Base-by-base conservation (phyloP, 1,140 invertebrate species). In the Rhynchophorus ferrugineus region DNA sequence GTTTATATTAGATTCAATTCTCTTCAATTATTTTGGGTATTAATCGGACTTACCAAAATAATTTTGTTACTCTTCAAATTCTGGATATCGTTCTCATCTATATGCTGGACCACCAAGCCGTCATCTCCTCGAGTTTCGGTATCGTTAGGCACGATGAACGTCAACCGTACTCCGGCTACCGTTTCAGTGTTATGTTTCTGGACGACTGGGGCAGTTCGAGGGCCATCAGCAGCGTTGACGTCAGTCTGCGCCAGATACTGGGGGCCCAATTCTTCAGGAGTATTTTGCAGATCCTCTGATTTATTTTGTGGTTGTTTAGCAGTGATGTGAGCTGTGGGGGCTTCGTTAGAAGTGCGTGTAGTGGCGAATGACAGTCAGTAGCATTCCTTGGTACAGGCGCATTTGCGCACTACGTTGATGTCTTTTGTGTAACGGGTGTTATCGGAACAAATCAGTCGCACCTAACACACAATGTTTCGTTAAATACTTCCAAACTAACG, bases 381-480 rank as follows among this genome's bases (percentile, higher is more conserved):
- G 75, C 87, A 90, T 75, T 89, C 89, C 69, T 87, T 85, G 54
- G 83, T 82, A 73, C 87, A 90, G 48, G 85, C 84, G 70, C 87
- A 98, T 72, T 95, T 96, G 64, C 93, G 83, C 66, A 98, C 89
- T 65, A 98, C 89, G 66, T 96, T 91, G 63, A 98, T 84, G 68
- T 95, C 89, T 78, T 94, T 93, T 67, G 91, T 90, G 77, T 92
- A 95, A 42, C 88, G 85, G 49, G 84, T 88, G 42, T 93, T 92
- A 70, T 97, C 86, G 59, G 83, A 81, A 75, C 95, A 98, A 63
- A 93, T 85, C 51, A 97, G 79, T 56, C 91, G 87, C 50, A 87
- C 81, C 84, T 87, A 70, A 11, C 58, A 60, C 46, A 17, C 9
- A 13, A 45, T 29, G 37, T 52, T 9, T 20, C 8, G 5, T 14